A percentile compares a stretch with the other conserved stretches of the same genome.
These are phyloP conservation scores for Zeus faber DNA, from an alignment of 2,113 vertebrate genomes.

Conservation along the genomic window DNA sequence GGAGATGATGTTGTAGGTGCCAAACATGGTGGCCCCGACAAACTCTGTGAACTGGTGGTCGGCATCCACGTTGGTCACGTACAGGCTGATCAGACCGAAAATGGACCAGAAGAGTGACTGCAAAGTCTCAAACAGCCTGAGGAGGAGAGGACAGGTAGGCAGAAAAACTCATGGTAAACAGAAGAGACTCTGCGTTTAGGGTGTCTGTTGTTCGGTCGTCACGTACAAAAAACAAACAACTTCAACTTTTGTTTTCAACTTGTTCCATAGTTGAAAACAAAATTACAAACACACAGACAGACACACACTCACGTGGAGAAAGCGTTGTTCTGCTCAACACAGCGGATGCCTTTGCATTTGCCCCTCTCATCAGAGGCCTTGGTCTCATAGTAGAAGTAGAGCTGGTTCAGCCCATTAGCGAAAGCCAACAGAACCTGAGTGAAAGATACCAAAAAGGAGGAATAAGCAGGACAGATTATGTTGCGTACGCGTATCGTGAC, in stretches of 20 bases:
- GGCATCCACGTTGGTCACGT: slow-evolving; percentile 94
- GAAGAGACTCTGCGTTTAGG: no score
- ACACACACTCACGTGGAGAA: slow-evolving; percentile 92
- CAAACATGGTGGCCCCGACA: slow-evolving; percentile 98
- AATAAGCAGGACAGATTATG: no score
- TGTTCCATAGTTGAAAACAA: no score
- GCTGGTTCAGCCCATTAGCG: slow-evolving; percentile 97
- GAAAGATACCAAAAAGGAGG: background rate
- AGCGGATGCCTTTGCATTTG: slow-evolving; percentile 96
- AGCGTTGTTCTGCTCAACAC: slow-evolving; percentile 96
- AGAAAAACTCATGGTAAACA: no score
- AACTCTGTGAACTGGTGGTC: slow-evolving; percentile 96
- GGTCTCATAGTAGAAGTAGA: slow-evolving; percentile 99
- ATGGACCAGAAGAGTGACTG: slow-evolving; percentile 99
- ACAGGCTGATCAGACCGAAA: slow-evolving; percentile 94
- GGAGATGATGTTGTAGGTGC: slow-evolving; percentile 97
- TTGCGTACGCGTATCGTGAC: background rate
- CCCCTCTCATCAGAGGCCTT: slow-evolving; percentile 84
- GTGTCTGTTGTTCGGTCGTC: no score
- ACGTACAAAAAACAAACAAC: no score
- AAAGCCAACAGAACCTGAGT: slow-evolving; percentile 86
- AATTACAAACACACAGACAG: slow-evolving; percentile 10
- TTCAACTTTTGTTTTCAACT: no score
- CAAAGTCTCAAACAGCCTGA: slow-evolving; percentile 94
- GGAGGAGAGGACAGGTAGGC: no score